Base-by-base conservation (phyloP, 2,888 invertebrate genomes). In the Clistopyga incitator region DNA sequence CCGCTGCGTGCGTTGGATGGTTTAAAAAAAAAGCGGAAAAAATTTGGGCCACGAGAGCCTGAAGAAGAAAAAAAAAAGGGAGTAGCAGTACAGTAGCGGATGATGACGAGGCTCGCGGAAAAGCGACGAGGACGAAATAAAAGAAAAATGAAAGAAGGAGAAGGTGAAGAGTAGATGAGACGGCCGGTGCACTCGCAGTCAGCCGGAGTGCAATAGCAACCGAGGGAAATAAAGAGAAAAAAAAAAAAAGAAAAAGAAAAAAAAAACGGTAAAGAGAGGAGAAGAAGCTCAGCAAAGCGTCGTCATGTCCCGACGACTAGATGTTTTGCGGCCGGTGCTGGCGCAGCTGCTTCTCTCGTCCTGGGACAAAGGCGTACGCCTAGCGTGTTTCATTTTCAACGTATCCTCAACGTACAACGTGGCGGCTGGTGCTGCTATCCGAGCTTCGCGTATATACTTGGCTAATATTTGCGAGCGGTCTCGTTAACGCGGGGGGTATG, bases 391-490 rank as follows among this genome's bases (percentile, higher is more conserved):
- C 76, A 83, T 83, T 83, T 71, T 78, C 79, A 76, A 65, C 70
- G 52, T 71, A 54, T 23, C 45, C 54, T 45, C 45, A 47, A 71
- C 45, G 45, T 47, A 67, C 45, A 59, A 20, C 56, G 20, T 29
- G 3, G 29, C 29, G 71, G 25, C 65, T 20, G 56, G 23, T 50
- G 65, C 52, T 42, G 70, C 38, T 38, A 6, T 38, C 10, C 76
- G 59, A 65, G 65, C 80, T 80, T 71, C 15, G 18, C 64, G 64
- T 64, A 64, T 50, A 75, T 75, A 78, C 80, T 80, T 64, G 84
- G 80, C 81, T 81, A 80, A 81, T 83, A 84, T 84, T 84, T 84
- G 84, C 80, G 61, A 82, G 79, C 68, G 81, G 78, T 77, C 84
- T 80, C 80, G 84, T 84, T 84, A 81, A 80, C 77, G 76, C 50